Conservation (phyloP, 2,113 vertebrate species). For the Panurus biarmicus region DNA sequence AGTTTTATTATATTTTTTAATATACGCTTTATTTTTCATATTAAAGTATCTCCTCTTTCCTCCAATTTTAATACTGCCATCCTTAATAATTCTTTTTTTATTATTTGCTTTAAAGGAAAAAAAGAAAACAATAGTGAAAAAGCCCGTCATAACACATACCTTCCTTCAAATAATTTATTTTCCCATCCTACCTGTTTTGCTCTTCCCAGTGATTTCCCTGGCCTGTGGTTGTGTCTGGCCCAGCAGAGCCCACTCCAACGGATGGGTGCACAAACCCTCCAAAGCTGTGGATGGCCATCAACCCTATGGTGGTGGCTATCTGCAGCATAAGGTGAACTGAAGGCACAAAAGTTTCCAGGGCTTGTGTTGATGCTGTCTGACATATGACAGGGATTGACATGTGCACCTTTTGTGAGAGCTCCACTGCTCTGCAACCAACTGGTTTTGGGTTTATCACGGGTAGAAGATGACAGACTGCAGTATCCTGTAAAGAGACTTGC, state of each 20-base stretch:
- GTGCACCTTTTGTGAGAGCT: background rate
- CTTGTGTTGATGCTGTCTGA: background rate
- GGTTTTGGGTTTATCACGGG: accelerated
- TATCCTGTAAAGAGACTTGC: background rate
- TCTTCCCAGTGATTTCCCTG: background rate
- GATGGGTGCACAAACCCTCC: background rate
- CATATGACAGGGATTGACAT: accelerated
- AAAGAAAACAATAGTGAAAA: background rate
- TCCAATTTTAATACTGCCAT: background rate
- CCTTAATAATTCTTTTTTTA: background rate
- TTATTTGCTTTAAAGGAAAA: background rate
- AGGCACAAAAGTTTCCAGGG: background rate
- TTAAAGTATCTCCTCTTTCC: background rate
- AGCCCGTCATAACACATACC: background rate
- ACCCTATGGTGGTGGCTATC: accelerated
- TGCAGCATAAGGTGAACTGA: background rate
- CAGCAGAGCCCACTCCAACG: accelerated
- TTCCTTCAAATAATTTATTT: background rate
- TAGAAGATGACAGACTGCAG: background rate
- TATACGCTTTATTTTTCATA: background rate
- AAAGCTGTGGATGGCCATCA: background rate
- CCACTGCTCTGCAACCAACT: background rate
- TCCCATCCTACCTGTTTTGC: background rate
- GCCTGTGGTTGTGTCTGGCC: background rate
- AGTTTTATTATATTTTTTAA: background rate